Conservation (phyloP, 2,888 invertebrate genomes). For the Aplocera efformata region DNA sequence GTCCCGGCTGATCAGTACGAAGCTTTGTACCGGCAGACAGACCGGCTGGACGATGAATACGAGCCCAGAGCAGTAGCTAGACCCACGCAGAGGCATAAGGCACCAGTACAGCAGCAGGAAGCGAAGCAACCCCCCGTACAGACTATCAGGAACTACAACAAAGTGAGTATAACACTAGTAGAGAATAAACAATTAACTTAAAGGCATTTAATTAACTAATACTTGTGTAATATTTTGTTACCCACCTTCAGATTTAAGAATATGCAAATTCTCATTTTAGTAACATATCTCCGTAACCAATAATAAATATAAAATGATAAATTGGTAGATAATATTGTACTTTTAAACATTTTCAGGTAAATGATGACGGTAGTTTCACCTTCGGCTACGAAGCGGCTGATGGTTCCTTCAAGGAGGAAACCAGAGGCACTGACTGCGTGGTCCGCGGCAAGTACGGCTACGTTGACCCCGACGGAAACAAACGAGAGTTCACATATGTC, state of each 20-base stretch:
- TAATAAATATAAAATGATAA: no score
- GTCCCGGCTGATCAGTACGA: conserved; percentile 67
- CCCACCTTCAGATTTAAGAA: no score
- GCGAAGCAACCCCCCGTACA: conserved; percentile 87
- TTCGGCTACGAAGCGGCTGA: conserved; percentile 93
- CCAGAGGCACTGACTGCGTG: conserved; percentile 91
- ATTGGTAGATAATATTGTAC: no score
- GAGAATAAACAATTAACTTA: not conserved
- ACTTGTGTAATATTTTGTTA: no score
- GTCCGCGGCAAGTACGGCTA: conserved; percentile 93
- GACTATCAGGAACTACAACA: conserved; percentile 91
- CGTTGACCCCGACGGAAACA: conserved; percentile 92
- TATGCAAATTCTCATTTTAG: no score
- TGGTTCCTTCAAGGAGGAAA: conserved; percentile 93
- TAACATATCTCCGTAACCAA: no score
- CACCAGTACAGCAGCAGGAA: conserved; percentile 63
- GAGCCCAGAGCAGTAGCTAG: conserved; percentile 54
- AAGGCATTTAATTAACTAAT: not conserved
- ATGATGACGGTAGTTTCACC: conserved; percentile 91
- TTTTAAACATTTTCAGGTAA: conserved; percentile 82
- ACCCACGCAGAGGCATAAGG: conserved; percentile 40
- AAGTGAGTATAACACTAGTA: conserved; percentile 60
- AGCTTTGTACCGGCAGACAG: conserved; percentile 60
- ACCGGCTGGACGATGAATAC: conserved; percentile 63
- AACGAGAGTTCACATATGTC: conserved; percentile 91